Conservation (phyloP, 2,797 vertebrate species). For the Delichon dasypus region DNA sequence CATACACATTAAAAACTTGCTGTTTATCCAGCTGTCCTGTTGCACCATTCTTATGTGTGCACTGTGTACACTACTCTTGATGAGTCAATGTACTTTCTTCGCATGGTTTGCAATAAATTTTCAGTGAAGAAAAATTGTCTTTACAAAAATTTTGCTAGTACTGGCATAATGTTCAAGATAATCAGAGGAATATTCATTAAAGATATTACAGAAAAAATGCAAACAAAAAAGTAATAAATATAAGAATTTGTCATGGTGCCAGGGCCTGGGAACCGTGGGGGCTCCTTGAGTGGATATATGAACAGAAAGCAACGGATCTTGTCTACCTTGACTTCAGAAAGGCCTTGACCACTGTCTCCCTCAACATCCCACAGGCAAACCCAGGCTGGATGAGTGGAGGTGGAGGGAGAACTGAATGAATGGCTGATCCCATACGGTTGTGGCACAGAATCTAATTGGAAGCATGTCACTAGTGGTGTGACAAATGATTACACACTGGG, state of each 20-base stretch:
- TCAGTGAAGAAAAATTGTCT: not conserved
- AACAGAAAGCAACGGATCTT: accelerated
- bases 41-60: not conserved
- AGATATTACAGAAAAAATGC: not conserved
- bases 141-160: not conserved
- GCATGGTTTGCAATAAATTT: not conserved
- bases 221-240: not conserved
- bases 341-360: not conserved
- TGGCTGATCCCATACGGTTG: not conserved
- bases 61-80: not conserved
- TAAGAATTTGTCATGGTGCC: not conserved
- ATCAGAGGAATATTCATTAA: not conserved
- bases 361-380: not conserved
- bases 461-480: no score
- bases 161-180: not conserved
- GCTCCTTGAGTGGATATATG: accelerated
- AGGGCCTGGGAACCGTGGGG: accelerated
- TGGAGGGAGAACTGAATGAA: not conserved
- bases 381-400: not conserved
- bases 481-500: not conserved
- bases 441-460: not conserved
- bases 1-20: not conserved
- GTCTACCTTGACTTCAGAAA: not conserved
- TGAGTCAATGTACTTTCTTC: not conserved
- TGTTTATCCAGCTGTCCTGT: not conserved